Evolutionary conservation across 30 jellyfish, hydroid and myxozoan genomes (phyloP).

Genomic region (Phacellophora camtschatica): DNA sequence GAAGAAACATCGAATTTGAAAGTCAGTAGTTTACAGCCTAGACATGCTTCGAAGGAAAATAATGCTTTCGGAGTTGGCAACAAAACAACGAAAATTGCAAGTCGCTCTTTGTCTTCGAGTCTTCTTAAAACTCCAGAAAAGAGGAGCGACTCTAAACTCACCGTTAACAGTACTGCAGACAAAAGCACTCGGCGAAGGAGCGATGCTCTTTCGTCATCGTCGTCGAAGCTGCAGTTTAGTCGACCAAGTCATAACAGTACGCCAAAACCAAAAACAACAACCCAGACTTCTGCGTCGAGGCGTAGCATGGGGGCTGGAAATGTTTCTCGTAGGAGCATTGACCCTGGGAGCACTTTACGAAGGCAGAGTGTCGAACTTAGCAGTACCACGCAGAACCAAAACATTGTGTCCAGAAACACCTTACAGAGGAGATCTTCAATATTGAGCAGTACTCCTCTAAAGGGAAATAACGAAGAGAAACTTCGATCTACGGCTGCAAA

Average conservation of each 20-base stretch:
- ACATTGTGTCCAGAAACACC: not conserved
- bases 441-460: not conserved
- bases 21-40: not conserved
- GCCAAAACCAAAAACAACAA: constrained; percentile 14
- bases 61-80: not conserved
- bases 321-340: too few species aligned
- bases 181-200: constrained; percentile 10
- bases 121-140: constrained; percentile 11
- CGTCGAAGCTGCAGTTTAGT: constrained; percentile 22
- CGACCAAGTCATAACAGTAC: constrained; percentile 60
- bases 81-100: not conserved
- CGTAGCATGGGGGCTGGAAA: constrained; percentile 2
- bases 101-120: not conserved
- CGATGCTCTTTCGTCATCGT: constrained; percentile 11
- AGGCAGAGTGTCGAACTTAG: too few species aligned
- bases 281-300: constrained; percentile 3
- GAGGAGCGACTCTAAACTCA: not conserved
- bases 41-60: too few species aligned
- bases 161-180: constrained; percentile 3
- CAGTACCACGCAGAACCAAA: not conserved
- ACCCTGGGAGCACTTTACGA: too few species aligned
- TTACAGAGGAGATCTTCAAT: not conserved
- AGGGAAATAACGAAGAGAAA: not conserved
- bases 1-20: not conserved
- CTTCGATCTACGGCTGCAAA: not conserved